Conservation (phyloP, 2,888 invertebrate genomes). For the Pyrgus malvae region DNA sequence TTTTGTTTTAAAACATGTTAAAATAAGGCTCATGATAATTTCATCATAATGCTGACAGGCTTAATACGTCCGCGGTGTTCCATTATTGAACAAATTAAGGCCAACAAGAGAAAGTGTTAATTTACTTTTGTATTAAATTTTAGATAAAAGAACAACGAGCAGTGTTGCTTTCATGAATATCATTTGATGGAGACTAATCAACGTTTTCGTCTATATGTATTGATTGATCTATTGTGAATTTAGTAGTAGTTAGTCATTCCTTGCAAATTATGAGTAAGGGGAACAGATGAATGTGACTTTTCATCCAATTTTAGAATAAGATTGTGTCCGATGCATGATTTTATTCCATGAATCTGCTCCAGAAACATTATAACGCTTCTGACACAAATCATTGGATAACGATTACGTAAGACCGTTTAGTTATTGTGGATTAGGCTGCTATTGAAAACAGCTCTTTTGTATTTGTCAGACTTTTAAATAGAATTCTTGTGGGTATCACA, state of each 20-base stretch:
- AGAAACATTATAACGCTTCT: not conserved
- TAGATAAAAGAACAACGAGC: not conserved
- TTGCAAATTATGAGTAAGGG: not conserved
- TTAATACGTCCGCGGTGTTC: constrained; percentile 23
- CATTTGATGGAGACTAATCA: constrained; percentile 9
- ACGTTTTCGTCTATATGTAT: not conserved
- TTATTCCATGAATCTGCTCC: not conserved
- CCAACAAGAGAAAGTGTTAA: constrained; percentile 34
- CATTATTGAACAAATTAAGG: constrained; percentile 34
- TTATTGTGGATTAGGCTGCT: not conserved
- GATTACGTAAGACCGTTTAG: not conserved
- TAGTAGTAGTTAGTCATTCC: not conserved
- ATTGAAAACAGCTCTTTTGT: too few species aligned
- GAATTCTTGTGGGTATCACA: too few species aligned
- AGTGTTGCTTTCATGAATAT: not conserved
- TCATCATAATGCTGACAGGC: constrained; percentile 29
- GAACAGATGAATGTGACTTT: constrained; percentile 6
- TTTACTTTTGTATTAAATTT: constrained; percentile 19
- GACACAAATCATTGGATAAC: not conserved
- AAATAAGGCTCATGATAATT: constrained; percentile 28
- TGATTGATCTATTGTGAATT: not conserved
- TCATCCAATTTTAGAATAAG: constrained; percentile 2
- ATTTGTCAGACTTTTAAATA: too few species aligned
- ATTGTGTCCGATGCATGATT: not conserved
- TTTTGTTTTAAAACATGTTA: constrained; percentile 34